These are phyloP conservation scores for Coelopa frigida DNA, from an alignment of 1,140 invertebrate genomes.

Conservation along the genomic window DNA sequence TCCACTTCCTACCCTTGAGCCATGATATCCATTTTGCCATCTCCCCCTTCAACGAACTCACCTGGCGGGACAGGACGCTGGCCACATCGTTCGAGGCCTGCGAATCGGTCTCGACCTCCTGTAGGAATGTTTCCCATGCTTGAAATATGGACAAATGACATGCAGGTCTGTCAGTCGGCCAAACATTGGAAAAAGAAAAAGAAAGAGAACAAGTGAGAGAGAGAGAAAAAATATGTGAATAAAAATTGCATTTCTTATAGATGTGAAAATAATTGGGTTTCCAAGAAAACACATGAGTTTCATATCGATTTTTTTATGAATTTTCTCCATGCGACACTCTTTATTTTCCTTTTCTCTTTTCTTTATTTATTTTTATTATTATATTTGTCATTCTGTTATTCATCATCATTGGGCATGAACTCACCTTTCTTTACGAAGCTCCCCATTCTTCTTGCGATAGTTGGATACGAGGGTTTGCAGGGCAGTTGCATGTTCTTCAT, in stretches of 20 bases:
- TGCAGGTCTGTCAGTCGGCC: conserved; percentile 56
- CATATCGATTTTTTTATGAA: no score
- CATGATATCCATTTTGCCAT: conserved; percentile 1
- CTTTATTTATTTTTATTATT: no score
- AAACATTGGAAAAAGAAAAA: no score
- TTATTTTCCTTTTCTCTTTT: no score
- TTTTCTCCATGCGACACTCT: no score
- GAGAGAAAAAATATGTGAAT: neutral
- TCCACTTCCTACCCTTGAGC: no score
- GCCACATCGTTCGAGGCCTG: conserved; percentile 83
- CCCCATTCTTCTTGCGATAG: conserved; percentile 78
- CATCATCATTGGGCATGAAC: no score
- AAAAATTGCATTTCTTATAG: neutral
- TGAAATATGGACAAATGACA: conserved; percentile 78
- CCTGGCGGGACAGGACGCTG: conserved; percentile 69
- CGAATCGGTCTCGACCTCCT: conserved; percentile 89
- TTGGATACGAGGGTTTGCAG: conserved; percentile 80
- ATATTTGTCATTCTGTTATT: no score
- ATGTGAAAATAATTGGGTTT: neutral
- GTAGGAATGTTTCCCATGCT: conserved; percentile 84
- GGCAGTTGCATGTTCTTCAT: conserved; percentile 88
- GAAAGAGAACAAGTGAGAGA: no score
- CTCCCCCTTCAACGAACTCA: conserved; percentile 13
- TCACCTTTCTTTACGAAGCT: conserved; percentile 83
- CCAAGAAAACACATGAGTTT: no score